Conservation (phyloP, 2,113 vertebrate genomes). For the Tyto alba region DNA sequence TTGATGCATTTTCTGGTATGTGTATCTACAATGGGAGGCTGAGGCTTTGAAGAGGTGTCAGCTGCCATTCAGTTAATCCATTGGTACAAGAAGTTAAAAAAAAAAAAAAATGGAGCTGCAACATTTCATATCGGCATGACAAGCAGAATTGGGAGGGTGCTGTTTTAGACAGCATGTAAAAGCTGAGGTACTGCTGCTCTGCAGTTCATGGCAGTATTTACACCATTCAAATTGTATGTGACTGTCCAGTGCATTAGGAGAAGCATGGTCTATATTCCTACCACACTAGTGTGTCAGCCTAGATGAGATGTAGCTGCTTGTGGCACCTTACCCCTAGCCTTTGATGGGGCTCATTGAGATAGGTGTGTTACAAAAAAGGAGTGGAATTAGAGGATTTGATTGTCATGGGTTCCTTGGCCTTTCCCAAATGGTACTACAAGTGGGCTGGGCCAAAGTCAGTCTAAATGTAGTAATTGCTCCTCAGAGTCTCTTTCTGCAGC, state of each 20-base stretch:
- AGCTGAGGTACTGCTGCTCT: background rate
- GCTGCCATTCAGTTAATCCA: background rate
- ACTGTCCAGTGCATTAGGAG: background rate
- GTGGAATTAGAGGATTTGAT: background rate
- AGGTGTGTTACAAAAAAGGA: background rate
- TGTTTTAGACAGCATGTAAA: background rate
- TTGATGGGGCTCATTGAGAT: background rate
- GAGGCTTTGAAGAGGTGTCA: background rate
- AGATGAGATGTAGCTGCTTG: background rate
- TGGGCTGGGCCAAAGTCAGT: background rate
- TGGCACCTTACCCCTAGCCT: background rate
- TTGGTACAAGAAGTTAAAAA: background rate
- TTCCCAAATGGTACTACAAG: background rate
- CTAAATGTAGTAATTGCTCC: background rate
- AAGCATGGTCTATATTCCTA: background rate
- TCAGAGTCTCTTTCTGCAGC: background rate
- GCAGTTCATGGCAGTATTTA: background rate
- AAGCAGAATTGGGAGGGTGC: background rate
- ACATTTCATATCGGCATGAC: background rate
- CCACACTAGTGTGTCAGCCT: background rate
- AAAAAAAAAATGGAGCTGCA: background rate
- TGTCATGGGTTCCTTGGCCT: background rate
- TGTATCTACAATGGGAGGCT: background rate
- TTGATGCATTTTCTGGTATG: background rate
- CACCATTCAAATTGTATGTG: background rate